A percentile compares a stretch with the other conserved stretches of the same genome.
Evolutionary conservation across 2,888 invertebrate genomes (phyloP).

Genomic region (Herminia tarsipennalis): DNA sequence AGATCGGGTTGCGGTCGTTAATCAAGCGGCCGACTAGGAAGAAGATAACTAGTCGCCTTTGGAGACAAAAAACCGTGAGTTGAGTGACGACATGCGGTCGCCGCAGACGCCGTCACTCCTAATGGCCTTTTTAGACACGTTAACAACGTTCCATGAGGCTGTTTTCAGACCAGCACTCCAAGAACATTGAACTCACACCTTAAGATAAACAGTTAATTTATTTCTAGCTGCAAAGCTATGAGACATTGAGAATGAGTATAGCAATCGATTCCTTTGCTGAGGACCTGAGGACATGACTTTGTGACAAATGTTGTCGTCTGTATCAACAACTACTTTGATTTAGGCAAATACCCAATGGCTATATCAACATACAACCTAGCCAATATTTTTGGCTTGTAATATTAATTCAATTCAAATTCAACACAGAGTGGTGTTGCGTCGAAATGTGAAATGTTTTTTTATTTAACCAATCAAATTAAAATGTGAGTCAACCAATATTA

Average conservation of each 20-base stretch:
- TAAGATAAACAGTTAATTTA: constrained; percentile 5
- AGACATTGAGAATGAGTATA: background rate
- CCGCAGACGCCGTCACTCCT: constrained; percentile 48
- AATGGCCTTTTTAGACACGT: constrained; percentile 61
- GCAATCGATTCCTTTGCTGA: background rate
- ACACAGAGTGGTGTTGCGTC: too few relatives aligned
- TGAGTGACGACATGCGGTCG: constrained; percentile 58
- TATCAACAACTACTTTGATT: too few relatives aligned
- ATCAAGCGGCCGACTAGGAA: constrained; percentile 66
- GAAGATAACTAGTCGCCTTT: constrained; percentile 53
- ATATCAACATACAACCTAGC: too few relatives aligned
- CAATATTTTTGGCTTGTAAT: too few relatives aligned
- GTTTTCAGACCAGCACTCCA: constrained; percentile 49
- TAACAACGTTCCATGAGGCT: constrained; percentile 53
- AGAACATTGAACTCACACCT: constrained; percentile 44
- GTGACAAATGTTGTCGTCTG: too few relatives aligned
- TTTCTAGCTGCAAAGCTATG: background rate
- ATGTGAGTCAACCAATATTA: too few relatives aligned
- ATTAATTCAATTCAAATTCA: too few relatives aligned
- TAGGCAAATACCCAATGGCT: too few relatives aligned
- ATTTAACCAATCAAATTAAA: too few relatives aligned
- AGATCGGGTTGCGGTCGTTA: constrained; percentile 74
- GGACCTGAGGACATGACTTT: too few relatives aligned
- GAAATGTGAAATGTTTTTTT: too few relatives aligned
- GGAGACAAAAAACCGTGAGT: constrained; percentile 62